Conservation (phyloP, 2,888 invertebrate species). For the Agrochola litura region DNA sequence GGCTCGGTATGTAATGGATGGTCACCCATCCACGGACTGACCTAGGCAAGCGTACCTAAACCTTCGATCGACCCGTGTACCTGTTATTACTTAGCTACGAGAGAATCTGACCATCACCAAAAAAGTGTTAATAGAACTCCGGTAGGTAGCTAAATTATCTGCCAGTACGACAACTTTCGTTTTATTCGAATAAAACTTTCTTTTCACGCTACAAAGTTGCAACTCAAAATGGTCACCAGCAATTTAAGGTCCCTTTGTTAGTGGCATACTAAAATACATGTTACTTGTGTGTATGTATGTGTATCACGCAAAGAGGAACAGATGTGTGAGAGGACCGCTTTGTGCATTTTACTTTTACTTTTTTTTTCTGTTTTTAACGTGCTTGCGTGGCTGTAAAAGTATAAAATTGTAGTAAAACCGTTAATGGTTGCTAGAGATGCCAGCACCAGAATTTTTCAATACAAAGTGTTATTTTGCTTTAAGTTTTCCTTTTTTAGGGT, state of each 20-base stretch:
- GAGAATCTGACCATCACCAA: not conserved
- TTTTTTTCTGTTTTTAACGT: constrained; percentile 31
- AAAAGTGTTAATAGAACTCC: not conserved
- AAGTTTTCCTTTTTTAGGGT: not conserved
- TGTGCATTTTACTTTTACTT: constrained; percentile 42
- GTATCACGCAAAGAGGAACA: constrained; percentile 30
- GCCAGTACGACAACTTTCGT: constrained; percentile 15
- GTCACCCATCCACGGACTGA: no score
- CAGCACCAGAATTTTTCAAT: not conserved
- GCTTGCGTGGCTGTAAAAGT: constrained; percentile 18
- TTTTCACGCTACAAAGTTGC: constrained; percentile 42
- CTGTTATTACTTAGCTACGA: not conserved
- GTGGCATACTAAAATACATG: constrained; percentile 26
- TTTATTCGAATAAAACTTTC: constrained; percentile 20
- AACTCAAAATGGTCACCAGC: constrained; percentile 35
- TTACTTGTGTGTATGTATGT: constrained; percentile 10
- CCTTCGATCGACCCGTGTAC: not conserved
- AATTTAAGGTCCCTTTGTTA: constrained; percentile 44
- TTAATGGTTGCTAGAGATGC: not conserved
- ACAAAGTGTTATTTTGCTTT: not conserved
- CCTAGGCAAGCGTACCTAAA: not conserved
- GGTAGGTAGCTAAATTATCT: not conserved
- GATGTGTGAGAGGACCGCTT: constrained; percentile 43
- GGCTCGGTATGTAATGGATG: no score
- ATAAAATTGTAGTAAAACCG: constrained; percentile 21